Percentiles rank a stretch among this genome's conserved stretches.
Conservation (phyloP, 92 coral and sea anemone species). For the Epizoanthus fatuus region DNA sequence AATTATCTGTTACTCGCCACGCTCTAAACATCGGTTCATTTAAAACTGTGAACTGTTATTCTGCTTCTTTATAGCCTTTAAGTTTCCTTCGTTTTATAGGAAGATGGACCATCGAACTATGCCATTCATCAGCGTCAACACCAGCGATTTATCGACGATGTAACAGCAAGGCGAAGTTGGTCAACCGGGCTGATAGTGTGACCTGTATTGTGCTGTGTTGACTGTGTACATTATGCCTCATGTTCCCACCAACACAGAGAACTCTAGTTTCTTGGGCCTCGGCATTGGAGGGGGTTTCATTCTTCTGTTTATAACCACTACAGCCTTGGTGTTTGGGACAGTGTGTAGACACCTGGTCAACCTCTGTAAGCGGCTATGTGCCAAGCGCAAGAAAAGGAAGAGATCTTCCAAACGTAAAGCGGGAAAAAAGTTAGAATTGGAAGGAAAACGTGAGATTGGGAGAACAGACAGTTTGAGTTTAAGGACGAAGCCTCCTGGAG, state of each 20-base stretch:
- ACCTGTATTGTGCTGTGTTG: not conserved
- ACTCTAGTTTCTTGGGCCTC: constrained; percentile 22
- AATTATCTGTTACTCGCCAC: not conserved
- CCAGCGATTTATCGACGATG: not conserved
- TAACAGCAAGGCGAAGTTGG: not conserved
- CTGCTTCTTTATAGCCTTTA: not conserved
- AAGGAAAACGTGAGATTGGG: not conserved
- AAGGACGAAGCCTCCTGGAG: not conserved
- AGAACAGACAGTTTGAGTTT: constrained; percentile 44
- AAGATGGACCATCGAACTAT: not conserved
- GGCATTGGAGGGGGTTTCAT: constrained; percentile 58
- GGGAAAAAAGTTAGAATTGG: constrained; percentile 1
- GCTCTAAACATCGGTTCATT: not conserved
- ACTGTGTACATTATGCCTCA: constrained; percentile 1
- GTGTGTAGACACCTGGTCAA: constrained; percentile 80
- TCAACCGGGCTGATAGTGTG: not conserved
- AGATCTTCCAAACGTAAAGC: constrained; percentile 29
- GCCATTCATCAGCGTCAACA: not conserved
- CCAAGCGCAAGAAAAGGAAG: constrained; percentile 55
- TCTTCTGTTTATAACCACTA: constrained; percentile 63
- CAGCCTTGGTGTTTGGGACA: constrained; percentile 78
- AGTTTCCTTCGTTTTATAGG: not conserved
- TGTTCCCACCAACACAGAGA: constrained; percentile 9
- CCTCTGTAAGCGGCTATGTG: constrained; percentile 73
- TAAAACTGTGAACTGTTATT: not conserved